These are phyloP conservation scores for Melipona beecheii DNA, from an alignment of 2,888 invertebrate genomes.

Conservation along the genomic window DNA sequence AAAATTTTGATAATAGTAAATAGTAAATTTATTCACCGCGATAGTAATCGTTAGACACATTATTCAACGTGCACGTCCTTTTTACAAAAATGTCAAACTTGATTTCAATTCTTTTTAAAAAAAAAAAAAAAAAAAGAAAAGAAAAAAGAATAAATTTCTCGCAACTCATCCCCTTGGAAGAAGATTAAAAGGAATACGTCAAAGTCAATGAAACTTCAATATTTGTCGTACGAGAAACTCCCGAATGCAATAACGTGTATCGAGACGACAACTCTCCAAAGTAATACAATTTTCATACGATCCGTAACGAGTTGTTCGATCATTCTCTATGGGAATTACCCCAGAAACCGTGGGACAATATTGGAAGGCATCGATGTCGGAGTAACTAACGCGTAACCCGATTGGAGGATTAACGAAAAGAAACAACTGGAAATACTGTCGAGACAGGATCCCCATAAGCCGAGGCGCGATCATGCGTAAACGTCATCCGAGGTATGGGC, in stretches of 20 bases:
- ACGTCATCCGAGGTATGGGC: conserved; percentile 52
- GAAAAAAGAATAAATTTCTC: not conserved
- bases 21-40: no score
- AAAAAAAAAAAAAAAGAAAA: not conserved
- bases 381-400: not conserved
- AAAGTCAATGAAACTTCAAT: not conserved
- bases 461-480: conserved; percentile 48
- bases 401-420: conserved; percentile 18
- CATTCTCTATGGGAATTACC: not conserved
- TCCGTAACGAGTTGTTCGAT: not conserved
- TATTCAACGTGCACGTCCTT: no score
- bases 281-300: not conserved
- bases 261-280: not conserved
- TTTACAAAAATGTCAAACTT: not conserved
- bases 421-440: conserved; percentile 17
- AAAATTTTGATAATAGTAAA: no score
- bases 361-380: not conserved
- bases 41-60: no score
- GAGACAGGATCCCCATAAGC: conserved; percentile 32
- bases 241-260: not conserved
- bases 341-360: not conserved
- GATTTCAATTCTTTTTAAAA: not conserved
- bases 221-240: not conserved
- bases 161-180: no score
- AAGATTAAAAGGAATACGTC: not conserved